These are phyloP conservation scores for Druon quercuslanigerum DNA, from an alignment of 1,140 invertebrate species.

Conservation along the genomic window DNA sequence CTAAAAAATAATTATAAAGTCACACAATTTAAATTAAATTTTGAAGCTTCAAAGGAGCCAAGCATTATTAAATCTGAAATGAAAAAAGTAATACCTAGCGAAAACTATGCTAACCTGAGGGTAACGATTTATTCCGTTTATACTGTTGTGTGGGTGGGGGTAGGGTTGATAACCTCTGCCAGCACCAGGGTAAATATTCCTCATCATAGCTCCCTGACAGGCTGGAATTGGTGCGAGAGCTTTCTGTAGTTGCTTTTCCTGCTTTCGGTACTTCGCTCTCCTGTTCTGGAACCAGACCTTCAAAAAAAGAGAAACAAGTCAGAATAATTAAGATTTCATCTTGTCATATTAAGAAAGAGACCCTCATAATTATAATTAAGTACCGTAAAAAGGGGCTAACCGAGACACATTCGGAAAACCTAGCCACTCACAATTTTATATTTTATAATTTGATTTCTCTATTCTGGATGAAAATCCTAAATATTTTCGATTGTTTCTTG, in stretches of 20 bases:
- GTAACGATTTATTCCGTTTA: constrained; percentile 95
- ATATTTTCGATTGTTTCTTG: too few species aligned
- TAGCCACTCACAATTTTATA: too few species aligned
- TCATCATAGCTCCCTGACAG: constrained; percentile 97
- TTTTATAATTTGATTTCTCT: too few species aligned
- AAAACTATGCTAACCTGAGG: constrained; percentile 83
- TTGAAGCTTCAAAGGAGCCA: constrained; percentile 37
- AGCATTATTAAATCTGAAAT: constrained; percentile 19
- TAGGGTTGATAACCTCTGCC: constrained; percentile 93
- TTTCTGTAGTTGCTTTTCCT: constrained; percentile 98
- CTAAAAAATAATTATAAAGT: background rate
- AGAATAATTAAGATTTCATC: background rate
- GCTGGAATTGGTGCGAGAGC: constrained; percentile 91
- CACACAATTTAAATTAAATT: too few species aligned
- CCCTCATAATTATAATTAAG: too few species aligned
- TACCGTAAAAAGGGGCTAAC: too few species aligned
- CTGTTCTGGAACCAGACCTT: constrained; percentile 99
- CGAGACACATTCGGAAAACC: too few species aligned
- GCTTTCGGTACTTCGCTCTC: constrained; percentile 97
- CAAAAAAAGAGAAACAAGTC: constrained; percentile 43
- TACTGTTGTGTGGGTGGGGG: constrained; percentile 85
- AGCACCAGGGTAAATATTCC: constrained; percentile 95
- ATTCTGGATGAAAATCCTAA: too few species aligned
- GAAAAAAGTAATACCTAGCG: background rate
- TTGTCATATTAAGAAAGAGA: too few species aligned